Percentiles rank a stretch among this genome's conserved stretches.
Evolutionary conservation across 2,113 vertebrate genomes (phyloP).

Genomic region (Peucedramus taeniatus): DNA sequence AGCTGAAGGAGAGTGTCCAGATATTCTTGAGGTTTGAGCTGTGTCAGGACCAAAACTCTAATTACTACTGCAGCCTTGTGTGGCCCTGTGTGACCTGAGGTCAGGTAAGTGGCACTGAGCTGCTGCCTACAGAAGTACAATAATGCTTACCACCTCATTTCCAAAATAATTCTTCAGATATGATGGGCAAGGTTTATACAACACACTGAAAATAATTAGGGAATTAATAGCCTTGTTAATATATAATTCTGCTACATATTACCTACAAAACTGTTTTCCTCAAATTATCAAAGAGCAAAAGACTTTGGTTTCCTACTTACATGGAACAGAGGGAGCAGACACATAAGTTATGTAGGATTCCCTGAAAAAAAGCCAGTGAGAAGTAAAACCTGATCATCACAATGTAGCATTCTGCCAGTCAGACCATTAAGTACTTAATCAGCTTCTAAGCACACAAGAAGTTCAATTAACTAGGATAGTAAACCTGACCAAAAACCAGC

Average conservation of each 20-base stretch:
- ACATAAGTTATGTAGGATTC: neutral
- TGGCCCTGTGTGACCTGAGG: neutral
- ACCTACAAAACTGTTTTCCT: neutral
- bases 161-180: neutral
- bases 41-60: neutral
- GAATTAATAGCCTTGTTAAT: neutral
- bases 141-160: neutral
- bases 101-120: neutral
- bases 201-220: neutral
- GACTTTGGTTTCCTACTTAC: neutral
- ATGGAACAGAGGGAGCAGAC: neutral
- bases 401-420: neutral
- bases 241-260: neutral
- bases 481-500: neutral
- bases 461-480: neutral
- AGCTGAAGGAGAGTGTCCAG: neutral
- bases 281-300: neutral
- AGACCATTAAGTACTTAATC: neutral
- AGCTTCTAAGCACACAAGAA: neutral
- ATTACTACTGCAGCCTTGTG: neutral
- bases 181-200: neutral
- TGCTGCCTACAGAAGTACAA: neutral
- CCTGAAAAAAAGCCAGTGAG: neutral
- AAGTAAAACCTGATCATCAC: neutral
- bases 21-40: neutral